Evolutionary conservation across 2,113 vertebrate species (phyloP).

Genomic region (Heloderma charlesbogerti): DNA sequence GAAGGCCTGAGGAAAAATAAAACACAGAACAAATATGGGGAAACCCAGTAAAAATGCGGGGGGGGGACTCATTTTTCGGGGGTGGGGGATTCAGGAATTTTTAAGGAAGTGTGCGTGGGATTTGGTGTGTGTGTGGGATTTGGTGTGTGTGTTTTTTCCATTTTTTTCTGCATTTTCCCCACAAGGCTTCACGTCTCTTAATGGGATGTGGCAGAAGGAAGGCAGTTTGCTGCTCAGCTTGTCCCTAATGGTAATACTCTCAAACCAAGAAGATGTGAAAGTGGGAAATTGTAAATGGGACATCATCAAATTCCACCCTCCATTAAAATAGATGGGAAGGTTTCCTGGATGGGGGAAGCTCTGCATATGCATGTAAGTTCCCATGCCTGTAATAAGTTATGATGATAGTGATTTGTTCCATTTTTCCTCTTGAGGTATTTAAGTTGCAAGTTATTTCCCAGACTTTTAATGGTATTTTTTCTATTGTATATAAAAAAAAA

Average conservation of each 20-base stretch:
- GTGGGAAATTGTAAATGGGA: background rate
- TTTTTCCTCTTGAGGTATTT: background rate
- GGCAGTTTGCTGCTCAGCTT: background rate
- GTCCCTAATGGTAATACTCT: background rate
- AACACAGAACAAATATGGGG: too few relatives aligned
- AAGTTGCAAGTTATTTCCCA: background rate
- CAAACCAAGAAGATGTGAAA: background rate
- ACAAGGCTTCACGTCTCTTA: too few relatives aligned
- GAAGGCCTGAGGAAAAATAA: too few relatives aligned
- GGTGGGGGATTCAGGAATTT: too few relatives aligned
- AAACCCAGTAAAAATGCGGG: too few relatives aligned
- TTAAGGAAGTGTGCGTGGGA: too few relatives aligned
- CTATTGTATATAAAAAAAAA: slow-evolving; percentile 21
- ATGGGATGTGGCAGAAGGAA: background rate
- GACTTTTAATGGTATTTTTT: background rate
- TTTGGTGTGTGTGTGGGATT: too few relatives aligned
- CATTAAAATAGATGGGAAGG: background rate
- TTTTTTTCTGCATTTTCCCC: too few relatives aligned
- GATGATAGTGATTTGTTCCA: background rate
- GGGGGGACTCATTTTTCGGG: too few relatives aligned
- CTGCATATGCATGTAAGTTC: background rate
- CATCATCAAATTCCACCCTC: background rate
- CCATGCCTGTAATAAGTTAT: background rate
- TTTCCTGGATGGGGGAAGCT: background rate
- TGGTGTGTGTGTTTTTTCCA: too few relatives aligned